Evolutionary conservation across 2,888 invertebrate species (phyloP), one percentile per base, ranked within the genome.

Genomic region (Drosophila demipolita): DNA sequence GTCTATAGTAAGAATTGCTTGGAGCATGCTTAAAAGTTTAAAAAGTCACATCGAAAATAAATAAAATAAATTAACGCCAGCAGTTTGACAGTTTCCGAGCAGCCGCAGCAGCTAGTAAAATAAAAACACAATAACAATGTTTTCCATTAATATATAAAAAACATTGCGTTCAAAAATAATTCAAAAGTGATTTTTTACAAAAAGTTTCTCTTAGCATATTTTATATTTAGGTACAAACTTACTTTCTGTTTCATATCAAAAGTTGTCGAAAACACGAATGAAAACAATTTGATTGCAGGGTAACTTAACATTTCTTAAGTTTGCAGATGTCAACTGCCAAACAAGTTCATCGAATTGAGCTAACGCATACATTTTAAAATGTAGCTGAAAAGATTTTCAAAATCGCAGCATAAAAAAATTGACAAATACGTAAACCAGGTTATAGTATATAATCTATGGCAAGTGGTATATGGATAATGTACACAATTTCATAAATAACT

Each of bases 11-110:
- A 64, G 49, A 49, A 45, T 58, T 55, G 59, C 62, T 72, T 78
- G 80, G 67, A 78, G 72, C 40, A 60, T 76, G 80, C 57, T 71
- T 55, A 73, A 67, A 66, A 68, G 60, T 68, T 80, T 48, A 58
- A 55, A 58, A 73, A 80, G 79, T 69, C 78, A 59, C 81, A 88
- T 86, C 77, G 87, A 88, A 90, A 87, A 87, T 83, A 86, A 86
- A 86, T 90, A 83, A 90, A 88, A 90, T 88, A 76, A 80, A 83
- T 87, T 69, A 75, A 49, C 59, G 60, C 66, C 54, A 80, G 57
- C 65, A 38, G 52, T 73, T 79, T 88, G 82, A 87, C 88, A 83
- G 80, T 88, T 88, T 79, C 73, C 64, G 68, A 80, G 82, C 89
- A 82, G 83, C 89, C 87, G 85, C 87, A 76, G 86, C 83, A 86